phyloP scores from a whole-genome alignment of 2,888 invertebrate species.

The Melangyna quadrimaculata region DNA sequence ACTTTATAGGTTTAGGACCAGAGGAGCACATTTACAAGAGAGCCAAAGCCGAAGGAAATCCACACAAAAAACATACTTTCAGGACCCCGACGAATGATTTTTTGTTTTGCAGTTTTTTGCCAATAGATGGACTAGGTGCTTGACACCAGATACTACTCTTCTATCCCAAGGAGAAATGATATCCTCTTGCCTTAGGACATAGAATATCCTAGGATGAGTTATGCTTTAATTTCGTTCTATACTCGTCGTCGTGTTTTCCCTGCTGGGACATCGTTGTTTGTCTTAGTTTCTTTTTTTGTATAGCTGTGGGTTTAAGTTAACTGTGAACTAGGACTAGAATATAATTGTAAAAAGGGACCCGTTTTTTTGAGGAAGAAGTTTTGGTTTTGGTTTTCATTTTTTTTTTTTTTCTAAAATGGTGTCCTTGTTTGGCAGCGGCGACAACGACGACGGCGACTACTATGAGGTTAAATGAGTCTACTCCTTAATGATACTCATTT shows the following conservation, averaged over 20 bases:
- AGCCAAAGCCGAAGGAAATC: background rate
- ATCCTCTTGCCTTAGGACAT: constrained; percentile 36
- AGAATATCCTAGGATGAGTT: constrained; percentile 49
- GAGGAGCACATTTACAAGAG: background rate
- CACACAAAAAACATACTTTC: constrained; percentile 19
- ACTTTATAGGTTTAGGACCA: constrained; percentile 33
- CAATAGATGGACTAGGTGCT: constrained; percentile 64
- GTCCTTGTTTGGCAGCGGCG: constrained; percentile 47
- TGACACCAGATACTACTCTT: constrained; percentile 52
- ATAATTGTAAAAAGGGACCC: constrained; percentile 52
- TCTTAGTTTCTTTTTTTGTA: constrained; percentile 10
- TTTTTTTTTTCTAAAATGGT: constrained; percentile 10
- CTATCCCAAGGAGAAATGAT: constrained; percentile 26
- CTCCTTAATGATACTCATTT: constrained; percentile 67
- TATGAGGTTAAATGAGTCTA: constrained; percentile 63
- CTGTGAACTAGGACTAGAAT: constrained; percentile 18
- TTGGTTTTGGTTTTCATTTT: background rate
- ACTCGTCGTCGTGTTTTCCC: constrained; percentile 22
- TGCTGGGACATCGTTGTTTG: constrained; percentile 25
- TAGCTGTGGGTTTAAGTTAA: background rate
- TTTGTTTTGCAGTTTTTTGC: constrained; percentile 21
- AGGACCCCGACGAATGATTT: constrained; percentile 20
- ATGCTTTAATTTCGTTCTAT: constrained; percentile 59
- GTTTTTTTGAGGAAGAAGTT: constrained; percentile 8
- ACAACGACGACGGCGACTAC: constrained; percentile 2